Evolutionary conservation across 1,140 invertebrate genomes (phyloP).

Genomic region (Drosophila orena): DNA sequence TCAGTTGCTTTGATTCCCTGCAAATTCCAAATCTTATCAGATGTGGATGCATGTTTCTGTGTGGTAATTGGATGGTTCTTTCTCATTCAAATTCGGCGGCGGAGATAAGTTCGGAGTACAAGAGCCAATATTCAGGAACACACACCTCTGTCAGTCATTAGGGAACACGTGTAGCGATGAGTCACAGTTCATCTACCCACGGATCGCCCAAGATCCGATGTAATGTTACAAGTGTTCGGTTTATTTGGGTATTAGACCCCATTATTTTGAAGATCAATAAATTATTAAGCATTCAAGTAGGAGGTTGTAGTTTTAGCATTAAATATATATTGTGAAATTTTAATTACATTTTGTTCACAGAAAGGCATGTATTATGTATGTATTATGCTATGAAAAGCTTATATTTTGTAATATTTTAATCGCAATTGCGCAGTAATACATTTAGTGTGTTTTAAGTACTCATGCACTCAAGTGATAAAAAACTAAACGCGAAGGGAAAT

Average conservation of each 20-base stretch:
- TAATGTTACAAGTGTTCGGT: constrained; percentile 6
- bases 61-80: constrained; percentile 27
- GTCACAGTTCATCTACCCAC: not conserved
- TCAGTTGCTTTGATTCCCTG: constrained; percentile 20
- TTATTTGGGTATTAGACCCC: not conserved
- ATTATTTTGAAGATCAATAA: not conserved
- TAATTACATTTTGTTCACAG: not conserved
- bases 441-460: not conserved
- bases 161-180: constrained; percentile 26
- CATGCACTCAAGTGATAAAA: not conserved
- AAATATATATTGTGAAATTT: too few species aligned
- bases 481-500: not conserved
- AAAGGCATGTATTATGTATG: too few species aligned
- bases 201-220: not conserved
- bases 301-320: too few species aligned
- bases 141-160: constrained; percentile 4
- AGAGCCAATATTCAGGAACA: constrained; percentile 5
- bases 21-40: constrained; percentile 44
- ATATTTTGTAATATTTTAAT: not conserved
- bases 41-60: constrained; percentile 29
- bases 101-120: constrained; percentile 23
- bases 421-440: not conserved
- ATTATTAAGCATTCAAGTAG: too few species aligned
- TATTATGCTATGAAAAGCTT: too few species aligned
- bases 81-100: constrained; percentile 21